A percentile compares a stretch with the other conserved stretches of the same genome.
Evolutionary conservation across 2,888 invertebrate genomes (phyloP).

Genomic region (Acleris cristana): DNA sequence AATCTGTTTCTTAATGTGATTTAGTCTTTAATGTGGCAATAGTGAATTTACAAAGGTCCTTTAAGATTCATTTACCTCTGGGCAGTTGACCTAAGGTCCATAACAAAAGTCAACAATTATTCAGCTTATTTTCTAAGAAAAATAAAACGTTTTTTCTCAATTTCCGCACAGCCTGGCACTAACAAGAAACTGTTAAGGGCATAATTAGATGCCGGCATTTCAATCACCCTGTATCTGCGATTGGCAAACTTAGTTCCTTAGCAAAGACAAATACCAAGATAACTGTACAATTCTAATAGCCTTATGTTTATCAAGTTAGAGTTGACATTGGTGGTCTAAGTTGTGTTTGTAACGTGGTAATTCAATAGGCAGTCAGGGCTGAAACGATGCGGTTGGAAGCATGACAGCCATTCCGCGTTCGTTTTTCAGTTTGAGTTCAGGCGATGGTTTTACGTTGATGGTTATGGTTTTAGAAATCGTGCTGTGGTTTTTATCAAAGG

Average conservation of each 20-base stretch:
- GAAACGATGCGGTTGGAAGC: slow-evolving; percentile 57
- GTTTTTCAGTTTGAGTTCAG: slow-evolving; percentile 46
- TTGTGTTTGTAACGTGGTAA: slow-evolving; percentile 6
- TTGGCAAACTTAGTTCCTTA: slow-evolving; percentile 65
- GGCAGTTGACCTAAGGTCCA: too few relatives aligned
- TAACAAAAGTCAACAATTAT: background rate
- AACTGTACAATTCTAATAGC: background rate
- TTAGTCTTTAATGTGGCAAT: too few relatives aligned
- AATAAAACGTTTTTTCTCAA: background rate
- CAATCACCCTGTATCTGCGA: slow-evolving; percentile 70
- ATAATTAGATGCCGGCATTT: slow-evolving; percentile 76
- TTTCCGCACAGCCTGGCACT: slow-evolving; percentile 55
- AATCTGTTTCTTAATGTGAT: too few relatives aligned
- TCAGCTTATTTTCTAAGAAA: background rate
- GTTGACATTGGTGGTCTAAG: background rate
- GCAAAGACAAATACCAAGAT: slow-evolving; percentile 52
- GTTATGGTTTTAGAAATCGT: slow-evolving; percentile 38
- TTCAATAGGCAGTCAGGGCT: slow-evolving; percentile 35
- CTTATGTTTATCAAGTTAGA: slow-evolving; percentile 12
- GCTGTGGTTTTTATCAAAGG: too few relatives aligned
- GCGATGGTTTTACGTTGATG: slow-evolving; percentile 39
- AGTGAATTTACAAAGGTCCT: too few relatives aligned
- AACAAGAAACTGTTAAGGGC: slow-evolving; percentile 78
- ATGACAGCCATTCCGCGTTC: slow-evolving; percentile 56
- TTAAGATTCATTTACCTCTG: too few relatives aligned